Base-by-base conservation (phyloP, 2,888 invertebrate species). In the Tortrix viridana region DNA sequence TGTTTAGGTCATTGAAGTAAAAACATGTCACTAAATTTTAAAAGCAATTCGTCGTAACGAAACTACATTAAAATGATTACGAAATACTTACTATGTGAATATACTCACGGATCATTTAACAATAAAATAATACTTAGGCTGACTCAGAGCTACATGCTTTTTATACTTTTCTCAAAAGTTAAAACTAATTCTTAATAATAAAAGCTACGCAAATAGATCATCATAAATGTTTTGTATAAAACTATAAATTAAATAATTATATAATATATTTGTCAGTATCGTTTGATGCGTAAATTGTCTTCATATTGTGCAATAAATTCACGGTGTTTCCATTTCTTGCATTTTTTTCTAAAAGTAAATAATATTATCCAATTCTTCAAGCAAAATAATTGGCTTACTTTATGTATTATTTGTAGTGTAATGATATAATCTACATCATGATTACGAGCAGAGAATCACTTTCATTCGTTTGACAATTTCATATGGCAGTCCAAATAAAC, bases 121-220 rank as follows among this genome's bases (percentile, higher is more conserved):
- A 81, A 78, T 84, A 85, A 85, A 81, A 78, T 84, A 86, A 85
- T 88, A 88, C 85, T 88, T 84, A 86, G 80, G 79, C 80, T 88
- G 87, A 86, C 82, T 86, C 77, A 74, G 74, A 80, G 71, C 79
- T 80, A 71, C 75, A 72, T 74, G 71, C 76, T 74, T 74, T 73
- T 78, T 75, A 73, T 74, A 71, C 65, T 70, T 70, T 73, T 69
- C 62, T 70, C 65, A 67, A 73, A 74, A 65, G 75, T 70, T 82
- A 77, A 71, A 84, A 86, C 83, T 88, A 88, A 85, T 80, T 69
- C 82, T 87, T 88, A 88, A 82, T 78, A 81, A 83, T 85, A 86
- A 81, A 78, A 82, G 79, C 82, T 86, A 86, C 77, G 74, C 77
- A 72, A 81, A 81, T 76, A 84, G 74, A 79, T 77, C 79, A 77